A percentile compares a stretch with the other conserved stretches of the same genome.
phyloP scores from a whole-genome alignment of 2,113 vertebrate species.

The Aegypius monachus region DNA sequence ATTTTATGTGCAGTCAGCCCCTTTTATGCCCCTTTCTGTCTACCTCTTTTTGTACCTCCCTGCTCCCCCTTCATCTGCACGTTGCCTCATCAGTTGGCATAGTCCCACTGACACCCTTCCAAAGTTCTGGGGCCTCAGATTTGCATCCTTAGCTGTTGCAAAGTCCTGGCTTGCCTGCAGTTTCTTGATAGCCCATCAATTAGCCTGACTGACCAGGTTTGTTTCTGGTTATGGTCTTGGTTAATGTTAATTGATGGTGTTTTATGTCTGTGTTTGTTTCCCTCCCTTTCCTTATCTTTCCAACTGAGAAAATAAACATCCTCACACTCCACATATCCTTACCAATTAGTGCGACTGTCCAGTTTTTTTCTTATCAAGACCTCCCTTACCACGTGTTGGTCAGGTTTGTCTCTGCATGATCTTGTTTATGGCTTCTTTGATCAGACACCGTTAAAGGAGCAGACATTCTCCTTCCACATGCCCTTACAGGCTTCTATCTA shows the following conservation, averaged over 20 bases:
- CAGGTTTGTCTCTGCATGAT: not conserved
- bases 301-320: not conserved
- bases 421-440: not conserved
- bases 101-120: not conserved
- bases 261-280: not conserved
- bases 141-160: not conserved
- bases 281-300: not conserved
- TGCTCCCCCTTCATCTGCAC: not conserved
- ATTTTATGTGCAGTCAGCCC: not conserved
- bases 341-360: not conserved
- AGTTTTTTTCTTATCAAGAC: not conserved
- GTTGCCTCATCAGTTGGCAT: not conserved
- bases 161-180: not conserved
- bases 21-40: not conserved
- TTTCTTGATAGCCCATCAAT: not conserved
- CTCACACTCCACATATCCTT: not conserved
- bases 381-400: accelerated
- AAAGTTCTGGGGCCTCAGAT: not conserved
- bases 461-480: not conserved
- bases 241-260: not conserved
- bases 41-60: not conserved
- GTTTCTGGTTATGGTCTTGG: not conserved
- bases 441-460: not conserved
- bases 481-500: not conserved
- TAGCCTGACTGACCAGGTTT: not conserved